phyloP scores from a whole-genome alignment of 2,113 vertebrate species.

The Sialia sialis region DNA sequence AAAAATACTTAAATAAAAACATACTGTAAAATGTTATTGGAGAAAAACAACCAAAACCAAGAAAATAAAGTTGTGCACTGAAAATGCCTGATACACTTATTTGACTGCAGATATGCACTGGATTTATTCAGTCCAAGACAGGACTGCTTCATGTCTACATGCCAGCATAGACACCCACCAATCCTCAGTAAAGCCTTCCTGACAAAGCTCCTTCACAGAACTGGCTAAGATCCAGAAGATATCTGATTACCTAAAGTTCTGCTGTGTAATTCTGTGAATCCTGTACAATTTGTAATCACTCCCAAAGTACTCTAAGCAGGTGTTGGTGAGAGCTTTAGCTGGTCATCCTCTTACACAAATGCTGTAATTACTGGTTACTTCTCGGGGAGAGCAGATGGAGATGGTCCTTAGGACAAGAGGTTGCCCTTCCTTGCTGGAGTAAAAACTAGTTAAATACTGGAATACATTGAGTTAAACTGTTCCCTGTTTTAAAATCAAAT shows the following conservation, averaged over 20 bases:
- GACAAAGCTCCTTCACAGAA: neutral
- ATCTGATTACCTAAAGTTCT: neutral
- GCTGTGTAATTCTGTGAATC: neutral
- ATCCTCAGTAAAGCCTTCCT: neutral
- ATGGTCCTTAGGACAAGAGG: neutral
- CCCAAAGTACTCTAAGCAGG: neutral
- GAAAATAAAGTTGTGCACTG: neutral
- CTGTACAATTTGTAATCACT: neutral
- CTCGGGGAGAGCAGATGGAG: neutral
- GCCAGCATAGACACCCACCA: neutral
- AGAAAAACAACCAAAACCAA: neutral
- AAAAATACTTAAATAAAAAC: neutral
- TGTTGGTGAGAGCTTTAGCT: neutral
- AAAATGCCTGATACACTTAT: neutral
- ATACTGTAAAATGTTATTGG: neutral
- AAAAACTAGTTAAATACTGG: neutral
- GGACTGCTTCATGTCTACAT: neutral
- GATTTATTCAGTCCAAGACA: neutral
- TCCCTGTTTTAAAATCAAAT: neutral
- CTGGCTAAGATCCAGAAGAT: neutral
- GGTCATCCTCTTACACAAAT: neutral
- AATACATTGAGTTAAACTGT: neutral
- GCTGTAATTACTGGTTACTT: neutral
- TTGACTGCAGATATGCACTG: neutral
- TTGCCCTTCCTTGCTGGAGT: neutral